Percentiles rank a stretch among this genome's conserved stretches.
Evolutionary conservation across 1,140 invertebrate species (phyloP).

Genomic region (Danaus plexippus): DNA sequence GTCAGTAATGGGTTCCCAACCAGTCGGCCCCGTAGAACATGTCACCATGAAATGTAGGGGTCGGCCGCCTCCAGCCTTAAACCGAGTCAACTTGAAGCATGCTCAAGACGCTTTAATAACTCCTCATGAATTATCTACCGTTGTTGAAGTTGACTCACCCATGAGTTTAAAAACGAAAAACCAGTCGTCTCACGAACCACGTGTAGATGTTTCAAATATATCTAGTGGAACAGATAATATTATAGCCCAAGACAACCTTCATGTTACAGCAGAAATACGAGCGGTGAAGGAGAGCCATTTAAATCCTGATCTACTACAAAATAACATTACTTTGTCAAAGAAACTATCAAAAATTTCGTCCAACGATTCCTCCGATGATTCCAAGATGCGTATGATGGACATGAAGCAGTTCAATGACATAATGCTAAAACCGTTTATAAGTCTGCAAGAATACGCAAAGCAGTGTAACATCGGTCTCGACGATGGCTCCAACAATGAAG

Average conservation of each 20-base stretch:
- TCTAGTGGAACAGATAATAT: too few species aligned
- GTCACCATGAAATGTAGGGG: slow-evolving; percentile 37
- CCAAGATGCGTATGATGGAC: slow-evolving; percentile 59
- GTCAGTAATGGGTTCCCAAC: slow-evolving; percentile 2
- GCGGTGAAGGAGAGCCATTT: slow-evolving; percentile 3
- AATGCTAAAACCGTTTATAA: slow-evolving; percentile 64
- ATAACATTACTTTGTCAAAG: slow-evolving; percentile 9
- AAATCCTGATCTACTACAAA: slow-evolving; percentile 18
- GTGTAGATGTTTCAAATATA: slow-evolving; percentile 7
- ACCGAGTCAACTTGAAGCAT: slow-evolving; percentile 47
- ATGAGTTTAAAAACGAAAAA: slow-evolving; percentile 59
- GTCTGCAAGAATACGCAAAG: slow-evolving; percentile 61
- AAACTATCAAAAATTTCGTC: slow-evolving; percentile 24
- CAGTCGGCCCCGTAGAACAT: slow-evolving; percentile 10
- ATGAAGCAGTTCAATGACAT: slow-evolving; percentile 61
- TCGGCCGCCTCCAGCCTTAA: slow-evolving; percentile 51
- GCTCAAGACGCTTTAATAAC: slow-evolving; percentile 42
- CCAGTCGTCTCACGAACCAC: slow-evolving; percentile 33
- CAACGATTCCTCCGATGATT: slow-evolving; percentile 45
- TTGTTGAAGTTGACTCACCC: slow-evolving; percentile 76
- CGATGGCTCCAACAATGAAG: slow-evolving; percentile 44
- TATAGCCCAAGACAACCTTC: neutral
- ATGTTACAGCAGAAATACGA: neutral
- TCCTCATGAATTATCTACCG: slow-evolving; percentile 78
- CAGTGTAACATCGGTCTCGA: slow-evolving; percentile 47